A percentile compares a stretch with the other conserved stretches of the same genome.
phyloP scores from a whole-genome alignment of 2,797 vertebrate species.

The Lutjanus argentimaculatus region DNA sequence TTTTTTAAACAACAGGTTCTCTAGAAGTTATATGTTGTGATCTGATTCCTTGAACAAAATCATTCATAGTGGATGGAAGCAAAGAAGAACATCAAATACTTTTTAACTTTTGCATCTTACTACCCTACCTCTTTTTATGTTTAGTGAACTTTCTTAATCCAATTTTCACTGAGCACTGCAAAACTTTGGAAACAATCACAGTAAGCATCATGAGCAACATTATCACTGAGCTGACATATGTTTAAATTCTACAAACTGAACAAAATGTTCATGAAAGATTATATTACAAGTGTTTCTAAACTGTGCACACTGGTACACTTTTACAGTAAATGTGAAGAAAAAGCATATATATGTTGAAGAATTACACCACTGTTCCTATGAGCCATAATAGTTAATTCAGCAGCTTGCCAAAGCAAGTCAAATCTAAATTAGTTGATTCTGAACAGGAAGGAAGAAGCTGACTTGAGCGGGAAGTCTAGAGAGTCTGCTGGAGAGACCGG shows the following conservation, averaged over 20 bases:
- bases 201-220: neutral
- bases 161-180: neutral
- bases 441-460: slow-evolving; percentile 69
- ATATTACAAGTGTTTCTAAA: neutral
- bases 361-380: slow-evolving; percentile 26
- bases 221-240: neutral
- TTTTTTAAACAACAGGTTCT: neutral
- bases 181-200: neutral
- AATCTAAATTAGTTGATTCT: slow-evolving; percentile 51
- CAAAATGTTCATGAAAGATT: neutral
- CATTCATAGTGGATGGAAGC: neutral
- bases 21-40: slow-evolving; percentile 4
- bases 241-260: neutral
- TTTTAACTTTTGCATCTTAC: neutral
- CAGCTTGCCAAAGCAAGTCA: slow-evolving; percentile 48
- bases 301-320: neutral
- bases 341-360: slow-evolving; percentile 9
- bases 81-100: neutral
- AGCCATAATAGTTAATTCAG: slow-evolving; percentile 37
- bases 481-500: slow-evolving; percentile 49
- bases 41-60: slow-evolving; percentile 6
- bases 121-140: neutral
- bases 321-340: slow-evolving; percentile 1
- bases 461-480: slow-evolving; percentile 48
- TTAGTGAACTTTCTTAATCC: neutral